phyloP scores from a whole-genome alignment of 2,888 invertebrate genomes.

The Diplolepis rosae region DNA sequence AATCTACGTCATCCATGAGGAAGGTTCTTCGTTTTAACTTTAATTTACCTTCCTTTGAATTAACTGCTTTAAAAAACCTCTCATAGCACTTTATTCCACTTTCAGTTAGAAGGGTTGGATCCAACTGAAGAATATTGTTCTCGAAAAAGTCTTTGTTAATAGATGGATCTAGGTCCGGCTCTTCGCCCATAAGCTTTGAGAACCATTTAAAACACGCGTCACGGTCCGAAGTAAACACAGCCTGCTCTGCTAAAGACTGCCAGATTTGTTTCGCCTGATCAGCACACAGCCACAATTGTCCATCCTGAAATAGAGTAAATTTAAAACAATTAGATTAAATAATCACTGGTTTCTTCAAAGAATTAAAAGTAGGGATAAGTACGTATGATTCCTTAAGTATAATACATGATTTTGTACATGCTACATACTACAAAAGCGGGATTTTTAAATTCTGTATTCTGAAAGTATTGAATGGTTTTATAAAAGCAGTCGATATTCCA shows the following conservation, averaged over 20 bases:
- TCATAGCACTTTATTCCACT: constrained; percentile 94
- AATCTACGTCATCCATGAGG: constrained; percentile 93
- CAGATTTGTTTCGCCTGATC: constrained; percentile 98
- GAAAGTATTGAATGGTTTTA: too few species aligned
- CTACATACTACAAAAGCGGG: too few species aligned
- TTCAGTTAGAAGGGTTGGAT: constrained; percentile 93
- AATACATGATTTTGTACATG: too few species aligned
- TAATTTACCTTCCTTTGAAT: constrained; percentile 94
- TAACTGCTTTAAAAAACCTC: constrained; percentile 95
- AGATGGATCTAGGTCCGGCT: constrained; percentile 96
- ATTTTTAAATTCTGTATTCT: too few species aligned
- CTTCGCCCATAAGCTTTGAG: constrained; percentile 96
- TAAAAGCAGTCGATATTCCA: too few species aligned
- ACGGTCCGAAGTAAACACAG: constrained; percentile 92
- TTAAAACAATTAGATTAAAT: too few species aligned
- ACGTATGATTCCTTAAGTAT: too few species aligned
- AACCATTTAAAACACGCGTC: constrained; percentile 99
- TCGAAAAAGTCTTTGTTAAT: constrained; percentile 97
- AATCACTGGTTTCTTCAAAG: too few species aligned
- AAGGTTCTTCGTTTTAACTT: constrained; percentile 89
- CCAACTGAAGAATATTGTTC: constrained; percentile 92
- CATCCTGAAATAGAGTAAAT: constrained; percentile 83
- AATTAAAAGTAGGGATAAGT: too few species aligned
- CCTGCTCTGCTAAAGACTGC: constrained; percentile 95
- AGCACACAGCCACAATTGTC: constrained; percentile 96